These are phyloP conservation scores for Macrostomum lignano DNA, from an alignment of 1,140 invertebrate genomes.

Conservation along the genomic window DNA sequence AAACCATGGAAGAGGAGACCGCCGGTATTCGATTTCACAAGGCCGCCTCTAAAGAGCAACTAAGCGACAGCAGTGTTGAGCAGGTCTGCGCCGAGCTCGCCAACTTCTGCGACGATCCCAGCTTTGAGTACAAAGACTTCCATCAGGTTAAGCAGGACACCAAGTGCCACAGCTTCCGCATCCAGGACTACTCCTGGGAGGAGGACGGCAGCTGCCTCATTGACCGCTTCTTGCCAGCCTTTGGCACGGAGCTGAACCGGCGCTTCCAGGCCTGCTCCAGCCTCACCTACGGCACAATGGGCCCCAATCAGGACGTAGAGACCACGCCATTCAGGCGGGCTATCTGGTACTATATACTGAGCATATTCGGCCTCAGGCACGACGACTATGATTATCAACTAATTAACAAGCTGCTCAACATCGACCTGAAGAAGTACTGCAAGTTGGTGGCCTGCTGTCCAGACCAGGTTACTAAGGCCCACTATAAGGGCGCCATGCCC, in stretches of 20 bases:
- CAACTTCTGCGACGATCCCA: no score
- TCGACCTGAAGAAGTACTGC: slow-evolving; percentile 53
- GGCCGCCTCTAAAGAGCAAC: no score
- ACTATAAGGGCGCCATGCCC: no score
- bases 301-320: slow-evolving; percentile 50
- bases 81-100: no score
- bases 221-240: slow-evolving; percentile 52
- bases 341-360: slow-evolving; percentile 73
- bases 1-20: no score
- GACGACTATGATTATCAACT: slow-evolving; percentile 68
- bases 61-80: no score
- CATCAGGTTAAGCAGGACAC: no score
- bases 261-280: slow-evolving; percentile 58
- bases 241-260: slow-evolving; percentile 50
- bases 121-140: no score
- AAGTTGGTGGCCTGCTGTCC: no score
- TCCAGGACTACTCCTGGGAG: slow-evolving; percentile 70
- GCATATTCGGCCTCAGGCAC: slow-evolving; percentile 55
- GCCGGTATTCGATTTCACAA: no score
- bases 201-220: slow-evolving; percentile 60
- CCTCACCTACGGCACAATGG: slow-evolving; percentile 50
- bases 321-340: slow-evolving; percentile 53
- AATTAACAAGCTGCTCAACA: slow-evolving; percentile 52
- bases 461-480: no score
- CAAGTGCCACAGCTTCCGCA: no score